Base-by-base conservation (phyloP, 2,797 vertebrate species). In the Oreochromis mossambicus region DNA sequence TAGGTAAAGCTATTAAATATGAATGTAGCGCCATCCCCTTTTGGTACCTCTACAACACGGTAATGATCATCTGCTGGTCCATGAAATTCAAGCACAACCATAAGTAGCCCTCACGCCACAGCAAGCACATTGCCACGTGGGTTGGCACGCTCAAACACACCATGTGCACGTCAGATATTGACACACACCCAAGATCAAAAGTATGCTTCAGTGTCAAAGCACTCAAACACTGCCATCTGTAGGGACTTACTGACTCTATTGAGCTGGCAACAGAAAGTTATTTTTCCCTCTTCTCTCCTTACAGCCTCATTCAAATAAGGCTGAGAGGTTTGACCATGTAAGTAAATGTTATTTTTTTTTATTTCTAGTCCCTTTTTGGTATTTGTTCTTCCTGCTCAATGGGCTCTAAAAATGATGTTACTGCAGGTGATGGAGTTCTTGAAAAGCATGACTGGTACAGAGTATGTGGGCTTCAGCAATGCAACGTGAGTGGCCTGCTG, bases 391-490 rank as follows among this genome's bases (percentile, higher is more conserved):
- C 11, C 2, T 4, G 13, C 76, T 89, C 13, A 82, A 43, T 12
- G 17, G 2, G 21, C 32, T 83, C 52, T 41, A 36, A 61, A 76
- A 70, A 15, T 77, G 41, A 56, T 81, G 17, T 82, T 43, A 38
- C 82, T 92, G 63, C 84, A 98, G 98, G 94, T 98, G 70, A 96
- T 98, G 96, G 97, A 98, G 5, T 97, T 96, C 91, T 90, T 98
- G 87, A 97, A 97, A 86, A 96, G 94, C 86, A 97, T 97, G 97
- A 89, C 97, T 29, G 98, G 98, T 17, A 86, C 94, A 61, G 97
- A 98, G 90, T 98, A 94, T 82, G 96, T 98, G 88, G 97, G 97
- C 86, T 98, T 98, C 95, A 98, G 96, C 95, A 98, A 98, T 86
- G 97, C 97, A 82, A 98, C 97, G 97, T 98, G 94, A 97, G 96